These are phyloP conservation scores for Cygnus olor DNA, from an alignment of 2,797 vertebrate species.

Conservation along the genomic window DNA sequence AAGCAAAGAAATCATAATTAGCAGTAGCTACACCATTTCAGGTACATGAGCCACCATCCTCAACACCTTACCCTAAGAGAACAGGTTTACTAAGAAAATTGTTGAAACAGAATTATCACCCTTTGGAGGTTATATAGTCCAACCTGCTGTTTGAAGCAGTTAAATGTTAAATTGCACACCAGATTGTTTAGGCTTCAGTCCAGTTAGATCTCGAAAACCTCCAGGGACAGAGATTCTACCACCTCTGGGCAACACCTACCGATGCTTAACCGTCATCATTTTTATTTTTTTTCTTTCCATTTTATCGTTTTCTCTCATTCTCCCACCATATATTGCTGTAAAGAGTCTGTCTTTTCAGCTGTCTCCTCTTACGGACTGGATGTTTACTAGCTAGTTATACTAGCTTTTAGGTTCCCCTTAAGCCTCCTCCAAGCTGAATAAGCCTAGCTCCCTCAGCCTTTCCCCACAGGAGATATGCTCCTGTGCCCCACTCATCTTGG, in stretches of 20 bases:
- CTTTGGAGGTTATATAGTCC: background rate
- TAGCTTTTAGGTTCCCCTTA: background rate
- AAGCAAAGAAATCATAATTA: background rate
- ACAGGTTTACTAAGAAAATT: background rate
- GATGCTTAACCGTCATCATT: fast-evolving
- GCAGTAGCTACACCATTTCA: background rate
- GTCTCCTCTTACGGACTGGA: background rate
- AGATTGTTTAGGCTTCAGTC: background rate
- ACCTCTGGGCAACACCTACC: background rate
- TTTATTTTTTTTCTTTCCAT: background rate
- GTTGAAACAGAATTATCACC: background rate
- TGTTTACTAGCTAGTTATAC: background rate
- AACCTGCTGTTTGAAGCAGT: background rate
- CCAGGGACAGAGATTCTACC: background rate
- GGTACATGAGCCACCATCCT: background rate
- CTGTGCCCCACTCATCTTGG: background rate
- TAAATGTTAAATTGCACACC: background rate
- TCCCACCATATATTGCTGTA: background rate
- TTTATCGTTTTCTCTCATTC: background rate
- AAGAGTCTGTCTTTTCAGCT: background rate
- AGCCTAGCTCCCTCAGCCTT: background rate
- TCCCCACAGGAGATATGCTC: background rate
- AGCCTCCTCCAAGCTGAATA: background rate
- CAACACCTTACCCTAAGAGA: background rate
- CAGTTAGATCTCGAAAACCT: background rate